These are phyloP conservation scores for Aegotheles bennettii DNA, from an alignment of 2,113 vertebrate genomes.

Conservation along the genomic window DNA sequence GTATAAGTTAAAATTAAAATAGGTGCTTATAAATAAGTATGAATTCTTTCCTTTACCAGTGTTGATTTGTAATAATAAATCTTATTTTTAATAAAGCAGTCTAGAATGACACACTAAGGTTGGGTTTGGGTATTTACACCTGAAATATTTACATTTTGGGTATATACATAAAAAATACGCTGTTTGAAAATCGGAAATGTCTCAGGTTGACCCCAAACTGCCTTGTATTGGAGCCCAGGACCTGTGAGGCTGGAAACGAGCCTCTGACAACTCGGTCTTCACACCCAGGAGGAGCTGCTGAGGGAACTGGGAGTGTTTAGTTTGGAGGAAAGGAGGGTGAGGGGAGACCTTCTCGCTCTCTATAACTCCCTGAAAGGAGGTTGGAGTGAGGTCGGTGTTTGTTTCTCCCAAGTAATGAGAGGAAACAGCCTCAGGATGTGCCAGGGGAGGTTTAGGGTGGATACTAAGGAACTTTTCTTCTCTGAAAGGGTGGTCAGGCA, in stretches of 20 bases:
- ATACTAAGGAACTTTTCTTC: too few species aligned
- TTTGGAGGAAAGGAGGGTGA: too few species aligned
- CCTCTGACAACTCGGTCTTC: neutral
- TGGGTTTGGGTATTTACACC: neutral
- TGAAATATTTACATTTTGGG: neutral
- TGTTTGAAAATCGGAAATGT: neutral
- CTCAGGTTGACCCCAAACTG: accelerated
- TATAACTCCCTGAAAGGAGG: too few species aligned
- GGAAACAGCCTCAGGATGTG: too few species aligned
- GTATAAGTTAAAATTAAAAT: neutral
- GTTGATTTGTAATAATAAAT: accelerated
- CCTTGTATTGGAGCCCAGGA: accelerated
- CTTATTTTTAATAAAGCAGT: neutral
- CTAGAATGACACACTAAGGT: neutral
- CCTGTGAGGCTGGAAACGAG: neutral
- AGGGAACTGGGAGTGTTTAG: too few species aligned
- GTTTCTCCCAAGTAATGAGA: too few species aligned
- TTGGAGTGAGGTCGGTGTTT: too few species aligned
- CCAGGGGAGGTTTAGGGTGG: too few species aligned
- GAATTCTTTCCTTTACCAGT: neutral
- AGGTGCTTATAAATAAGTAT: neutral
- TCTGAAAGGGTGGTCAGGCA: too few species aligned
- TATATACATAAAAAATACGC: neutral
- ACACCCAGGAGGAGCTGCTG: too few species aligned
- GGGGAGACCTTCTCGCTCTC: too few species aligned